phyloP scores from a whole-genome alignment of 2,113 vertebrate genomes.

The Coptodon bakossiorum region DNA sequence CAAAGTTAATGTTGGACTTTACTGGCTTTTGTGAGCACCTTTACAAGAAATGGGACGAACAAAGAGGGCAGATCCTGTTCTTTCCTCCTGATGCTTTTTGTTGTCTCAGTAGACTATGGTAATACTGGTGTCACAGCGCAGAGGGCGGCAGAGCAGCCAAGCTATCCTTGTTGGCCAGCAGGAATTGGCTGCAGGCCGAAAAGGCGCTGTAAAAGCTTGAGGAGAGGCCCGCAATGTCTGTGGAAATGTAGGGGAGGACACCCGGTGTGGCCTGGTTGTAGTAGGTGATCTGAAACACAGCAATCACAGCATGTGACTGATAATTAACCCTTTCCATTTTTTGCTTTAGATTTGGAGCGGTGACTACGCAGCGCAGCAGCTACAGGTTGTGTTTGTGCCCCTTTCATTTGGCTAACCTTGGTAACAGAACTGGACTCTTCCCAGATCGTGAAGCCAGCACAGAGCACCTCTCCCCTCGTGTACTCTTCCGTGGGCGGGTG shows the following conservation, averaged over 20 bases:
- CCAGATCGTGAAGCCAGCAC: constrained; percentile 90
- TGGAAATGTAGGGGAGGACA: constrained; percentile 86
- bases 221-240: constrained; percentile 86
- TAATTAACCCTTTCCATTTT: neutral
- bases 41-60: neutral
- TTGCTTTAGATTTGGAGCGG: neutral
- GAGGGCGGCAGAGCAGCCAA: neutral
- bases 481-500: constrained; percentile 64
- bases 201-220: constrained; percentile 80
- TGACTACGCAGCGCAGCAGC: neutral
- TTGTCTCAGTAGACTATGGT: neutral
- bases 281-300: constrained; percentile 80
- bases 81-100: neutral
- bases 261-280: constrained; percentile 90
- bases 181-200: constrained; percentile 81
- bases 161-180: constrained; percentile 80
- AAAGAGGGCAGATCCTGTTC: neutral
- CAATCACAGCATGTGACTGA: neutral
- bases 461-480: constrained; percentile 83
- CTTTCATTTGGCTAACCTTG: constrained; percentile 74
- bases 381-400: neutral
- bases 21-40: neutral
- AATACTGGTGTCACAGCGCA: neutral
- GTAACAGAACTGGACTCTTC: constrained; percentile 72
- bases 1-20: neutral